Evolutionary conservation across 1,140 invertebrate species (phyloP), one percentile per base, ranked within the genome.

Genomic region (Muscidifurax raptorellus): DNA sequence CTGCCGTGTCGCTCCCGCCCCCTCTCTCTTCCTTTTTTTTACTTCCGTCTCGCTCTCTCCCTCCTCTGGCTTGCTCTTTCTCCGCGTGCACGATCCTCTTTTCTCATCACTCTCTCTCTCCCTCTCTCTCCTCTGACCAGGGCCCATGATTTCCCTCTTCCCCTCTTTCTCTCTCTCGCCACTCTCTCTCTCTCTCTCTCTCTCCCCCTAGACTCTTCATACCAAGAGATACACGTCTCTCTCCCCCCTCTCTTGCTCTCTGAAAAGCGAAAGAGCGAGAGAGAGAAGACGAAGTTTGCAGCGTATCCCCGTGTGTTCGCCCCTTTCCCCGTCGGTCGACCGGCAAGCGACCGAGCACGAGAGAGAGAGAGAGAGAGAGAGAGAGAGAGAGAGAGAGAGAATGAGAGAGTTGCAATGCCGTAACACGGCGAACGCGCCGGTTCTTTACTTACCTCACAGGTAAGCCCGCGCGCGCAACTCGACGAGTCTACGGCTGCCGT

Each of bases 381-480:
- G 15, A 52, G 40, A 52, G 47, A 52, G 15, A 59, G 44, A 10
- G 59, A 47, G 32, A 27, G 40, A 75, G 27, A n/a, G 72, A 67
- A 74, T 64, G 82, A 84, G 86, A 87, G 90, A 91, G 88, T 90
- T 91, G 91, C 90, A 92, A 92, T 93, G 91, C 91, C 90, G 91
- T 93, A 93, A 93, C 90, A 90, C 89, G 90, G 88, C 89, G 89
- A 90, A 87, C 87, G 87, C 89, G 90, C 89, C 89, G 90, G 88
- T 90, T 81, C 83, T 92, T 92, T 92, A 93, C 91, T 93, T 93
- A 93, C 91, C 90, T 91, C 92, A 92, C 92, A 92, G 92, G 92
- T 93, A 92, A 91, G 88, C 89, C 85, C 87, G 87, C 84, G 83
- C 86, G 87, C 87, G 83, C 87, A 86, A 86, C 88, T 87, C 86